Conservation (phyloP, 2,888 invertebrate species). For the Acanthacorydalis orientalis region DNA sequence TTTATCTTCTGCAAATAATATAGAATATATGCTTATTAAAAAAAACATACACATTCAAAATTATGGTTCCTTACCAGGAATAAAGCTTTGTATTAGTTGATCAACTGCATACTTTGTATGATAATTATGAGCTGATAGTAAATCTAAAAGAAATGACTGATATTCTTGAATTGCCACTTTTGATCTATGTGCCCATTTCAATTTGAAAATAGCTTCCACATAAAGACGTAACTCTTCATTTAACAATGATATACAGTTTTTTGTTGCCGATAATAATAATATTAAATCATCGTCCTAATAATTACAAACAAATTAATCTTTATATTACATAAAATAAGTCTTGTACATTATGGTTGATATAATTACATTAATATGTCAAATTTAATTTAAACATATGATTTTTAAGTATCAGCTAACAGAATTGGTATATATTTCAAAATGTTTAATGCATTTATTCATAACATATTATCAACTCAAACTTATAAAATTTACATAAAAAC, state of each 20-base stretch:
- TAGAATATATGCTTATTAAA: conserved; percentile 7
- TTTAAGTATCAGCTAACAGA: background rate
- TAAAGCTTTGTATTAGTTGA: conserved; percentile 41
- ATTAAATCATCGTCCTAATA: conserved; percentile 38
- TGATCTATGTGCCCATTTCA: conserved; percentile 38
- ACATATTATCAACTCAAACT: background rate
- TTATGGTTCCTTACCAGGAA: conserved; percentile 27
- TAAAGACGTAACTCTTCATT: conserved; percentile 36
- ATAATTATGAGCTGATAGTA: conserved; percentile 49
- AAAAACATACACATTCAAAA: conserved; percentile 1
- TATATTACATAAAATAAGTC: background rate
- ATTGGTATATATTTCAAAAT: background rate
- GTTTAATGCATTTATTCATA: background rate
- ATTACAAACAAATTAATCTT: conserved; percentile 6
- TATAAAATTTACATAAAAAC: background rate
- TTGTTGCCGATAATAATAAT: conserved; percentile 35
- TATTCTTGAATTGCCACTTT: conserved; percentile 34
- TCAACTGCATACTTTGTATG: conserved; percentile 42
- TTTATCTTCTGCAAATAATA: conserved; percentile 23
- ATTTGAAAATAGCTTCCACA: conserved; percentile 38
- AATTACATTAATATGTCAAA: conserved; percentile 1
- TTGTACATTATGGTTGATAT: background rate
- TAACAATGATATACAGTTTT: conserved; percentile 38
- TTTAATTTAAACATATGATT: background rate
- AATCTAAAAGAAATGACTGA: conserved; percentile 44